Conservation (phyloP, 1,140 invertebrate genomes). For the Pogonognathellus flavescens region DNA sequence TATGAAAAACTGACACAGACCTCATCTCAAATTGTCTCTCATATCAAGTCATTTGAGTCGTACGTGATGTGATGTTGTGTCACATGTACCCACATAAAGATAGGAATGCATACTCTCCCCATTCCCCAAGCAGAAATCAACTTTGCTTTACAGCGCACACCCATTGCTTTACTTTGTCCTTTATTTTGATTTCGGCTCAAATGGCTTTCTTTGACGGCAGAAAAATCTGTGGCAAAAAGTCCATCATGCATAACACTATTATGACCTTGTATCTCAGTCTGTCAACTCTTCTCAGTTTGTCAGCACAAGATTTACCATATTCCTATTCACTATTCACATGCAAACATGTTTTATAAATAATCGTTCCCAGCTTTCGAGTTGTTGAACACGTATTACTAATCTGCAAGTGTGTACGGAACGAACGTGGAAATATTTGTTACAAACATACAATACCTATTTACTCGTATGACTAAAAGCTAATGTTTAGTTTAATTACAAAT, state of each 20-base stretch:
- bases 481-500: no score
- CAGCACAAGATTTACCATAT: background rate
- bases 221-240: background rate
- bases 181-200: constrained; percentile 1
- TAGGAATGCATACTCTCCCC: background rate
- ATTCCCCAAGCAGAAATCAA: constrained; percentile 9
- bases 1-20: constrained; percentile 48
- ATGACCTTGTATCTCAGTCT: background rate
- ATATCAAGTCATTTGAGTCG: constrained; percentile 61
- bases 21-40: constrained; percentile 51
- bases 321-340: no score
- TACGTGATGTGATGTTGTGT: constrained; percentile 54
- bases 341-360: no score
- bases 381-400: no score
- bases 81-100: constrained; percentile 38
- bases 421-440: no score
- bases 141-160: background rate
- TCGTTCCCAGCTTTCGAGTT: no score
- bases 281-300: background rate
- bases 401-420: no score
- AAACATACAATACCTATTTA: no score
- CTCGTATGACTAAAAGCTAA: no score
- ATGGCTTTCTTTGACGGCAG: background rate
- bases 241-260: background rate
- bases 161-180: background rate